Conservation (phyloP, 2,113 vertebrate species). For the Lepisosteus osseus region DNA sequence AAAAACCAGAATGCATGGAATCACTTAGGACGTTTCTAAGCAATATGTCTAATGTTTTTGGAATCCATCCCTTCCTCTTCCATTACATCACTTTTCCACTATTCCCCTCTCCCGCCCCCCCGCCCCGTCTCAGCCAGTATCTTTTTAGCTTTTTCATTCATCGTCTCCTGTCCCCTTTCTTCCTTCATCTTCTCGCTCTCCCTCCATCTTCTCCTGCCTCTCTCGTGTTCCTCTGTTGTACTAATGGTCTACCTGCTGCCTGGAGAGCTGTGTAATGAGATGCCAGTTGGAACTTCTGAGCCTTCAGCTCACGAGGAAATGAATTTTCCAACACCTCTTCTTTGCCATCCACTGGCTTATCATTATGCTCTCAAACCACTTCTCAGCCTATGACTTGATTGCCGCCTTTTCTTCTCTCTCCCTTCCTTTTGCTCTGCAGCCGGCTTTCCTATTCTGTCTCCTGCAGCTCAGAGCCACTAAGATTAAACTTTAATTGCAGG, state of each 20-base stretch:
- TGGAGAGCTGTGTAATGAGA: slow-evolving; percentile 31
- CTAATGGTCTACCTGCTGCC: slow-evolving; percentile 39
- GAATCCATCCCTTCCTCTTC: too few relatives aligned
- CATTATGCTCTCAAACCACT: background rate
- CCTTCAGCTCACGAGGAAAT: slow-evolving; percentile 22
- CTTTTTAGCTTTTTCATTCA: background rate
- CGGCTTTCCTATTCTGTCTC: background rate
- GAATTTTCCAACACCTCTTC: slow-evolving; percentile 11
- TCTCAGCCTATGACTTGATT: background rate
- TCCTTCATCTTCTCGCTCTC: slow-evolving; percentile 3
- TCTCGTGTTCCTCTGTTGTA: slow-evolving; percentile 40
- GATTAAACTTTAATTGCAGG: slow-evolving; percentile 19
- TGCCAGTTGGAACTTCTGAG: slow-evolving; percentile 24
- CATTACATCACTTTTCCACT: slow-evolving; percentile 4
- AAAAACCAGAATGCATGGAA: too few relatives aligned
- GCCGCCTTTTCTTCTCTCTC: background rate
- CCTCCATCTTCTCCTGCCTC: slow-evolving; percentile 2
- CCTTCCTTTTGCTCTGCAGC: background rate
- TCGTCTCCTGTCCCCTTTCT: background rate
- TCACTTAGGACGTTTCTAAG: too few relatives aligned
- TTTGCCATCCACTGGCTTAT: background rate
- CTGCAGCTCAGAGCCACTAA: background rate
- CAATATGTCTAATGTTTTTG: too few relatives aligned
- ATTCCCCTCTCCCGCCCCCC: background rate
- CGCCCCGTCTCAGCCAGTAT: background rate